phyloP scores from a whole-genome alignment of 2,113 vertebrate genomes.

The Pampusana beccarii region DNA sequence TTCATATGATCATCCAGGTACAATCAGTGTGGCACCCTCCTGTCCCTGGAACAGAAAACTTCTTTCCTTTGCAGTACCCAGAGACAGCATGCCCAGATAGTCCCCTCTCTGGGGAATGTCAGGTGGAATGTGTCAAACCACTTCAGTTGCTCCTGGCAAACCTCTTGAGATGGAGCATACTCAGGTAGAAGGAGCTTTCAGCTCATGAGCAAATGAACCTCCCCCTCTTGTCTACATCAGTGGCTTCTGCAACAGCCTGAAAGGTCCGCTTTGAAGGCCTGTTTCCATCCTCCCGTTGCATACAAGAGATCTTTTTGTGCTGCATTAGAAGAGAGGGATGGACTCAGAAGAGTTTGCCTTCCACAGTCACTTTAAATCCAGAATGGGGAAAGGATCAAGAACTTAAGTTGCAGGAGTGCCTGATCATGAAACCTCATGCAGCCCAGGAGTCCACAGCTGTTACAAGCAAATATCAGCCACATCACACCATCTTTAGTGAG shows the following conservation, averaged over 20 bases:
- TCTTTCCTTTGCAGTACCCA: neutral
- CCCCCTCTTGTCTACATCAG: neutral
- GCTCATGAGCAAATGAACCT: neutral
- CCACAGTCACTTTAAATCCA: neutral
- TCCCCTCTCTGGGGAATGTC: neutral
- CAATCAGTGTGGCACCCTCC: neutral
- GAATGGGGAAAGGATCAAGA: neutral
- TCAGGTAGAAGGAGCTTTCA: neutral
- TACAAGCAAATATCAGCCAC: neutral
- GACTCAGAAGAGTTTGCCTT: neutral
- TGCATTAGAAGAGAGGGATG: neutral
- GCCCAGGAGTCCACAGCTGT: neutral
- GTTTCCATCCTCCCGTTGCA: neutral
- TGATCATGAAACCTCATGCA: neutral
- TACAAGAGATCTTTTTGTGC: neutral
- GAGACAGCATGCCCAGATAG: neutral
- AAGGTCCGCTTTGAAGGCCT: neutral
- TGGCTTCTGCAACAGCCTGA: neutral
- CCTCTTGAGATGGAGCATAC: neutral
- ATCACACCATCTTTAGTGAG: accelerated
- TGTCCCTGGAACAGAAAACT: neutral
- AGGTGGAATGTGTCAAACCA: neutral
- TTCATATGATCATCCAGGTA: neutral
- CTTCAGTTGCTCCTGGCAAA: neutral
- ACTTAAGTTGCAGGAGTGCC: neutral